phyloP scores from a whole-genome alignment of 2,888 invertebrate genomes.

The Strigamia maritima region DNA sequence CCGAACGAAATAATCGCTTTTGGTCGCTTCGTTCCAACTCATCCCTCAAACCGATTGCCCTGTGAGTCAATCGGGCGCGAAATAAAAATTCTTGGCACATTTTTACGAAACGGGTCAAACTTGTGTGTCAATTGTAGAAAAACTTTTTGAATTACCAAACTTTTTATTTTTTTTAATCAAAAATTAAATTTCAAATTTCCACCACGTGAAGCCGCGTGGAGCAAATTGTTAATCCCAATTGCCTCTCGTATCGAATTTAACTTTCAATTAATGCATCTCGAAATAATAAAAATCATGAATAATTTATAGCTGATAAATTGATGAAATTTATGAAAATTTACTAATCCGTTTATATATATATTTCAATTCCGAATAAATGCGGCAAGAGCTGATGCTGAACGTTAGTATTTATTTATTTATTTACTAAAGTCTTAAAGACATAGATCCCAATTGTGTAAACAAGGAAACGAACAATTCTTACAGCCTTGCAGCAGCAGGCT shows the following conservation, averaged over 20 bases:
- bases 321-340: too few species aligned
- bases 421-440: background rate
- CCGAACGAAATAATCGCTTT: slow-evolving; percentile 29
- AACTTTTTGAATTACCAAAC: slow-evolving; percentile 7
- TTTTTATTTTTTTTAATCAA: background rate
- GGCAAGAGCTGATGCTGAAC: background rate
- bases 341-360: background rate
- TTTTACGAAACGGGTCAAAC: slow-evolving; percentile 4
- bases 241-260: too few species aligned
- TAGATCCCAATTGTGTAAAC: slow-evolving; percentile 29
- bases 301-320: too few species aligned
- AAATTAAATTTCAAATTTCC: background rate
- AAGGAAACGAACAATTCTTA: background rate
- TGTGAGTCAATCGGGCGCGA: slow-evolving; percentile 10
- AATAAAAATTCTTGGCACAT: slow-evolving; percentile 27
- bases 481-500: background rate
- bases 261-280: too few species aligned
- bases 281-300: too few species aligned
- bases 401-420: background rate
- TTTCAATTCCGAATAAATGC: background rate
- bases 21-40: slow-evolving; percentile 1
- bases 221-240: too few species aligned
- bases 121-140: slow-evolving; percentile 13
- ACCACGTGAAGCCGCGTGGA: background rate
- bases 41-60: slow-evolving; percentile 25